Base-by-base conservation (phyloP, 2,888 invertebrate species). In the Argynnis bischoffii region DNA sequence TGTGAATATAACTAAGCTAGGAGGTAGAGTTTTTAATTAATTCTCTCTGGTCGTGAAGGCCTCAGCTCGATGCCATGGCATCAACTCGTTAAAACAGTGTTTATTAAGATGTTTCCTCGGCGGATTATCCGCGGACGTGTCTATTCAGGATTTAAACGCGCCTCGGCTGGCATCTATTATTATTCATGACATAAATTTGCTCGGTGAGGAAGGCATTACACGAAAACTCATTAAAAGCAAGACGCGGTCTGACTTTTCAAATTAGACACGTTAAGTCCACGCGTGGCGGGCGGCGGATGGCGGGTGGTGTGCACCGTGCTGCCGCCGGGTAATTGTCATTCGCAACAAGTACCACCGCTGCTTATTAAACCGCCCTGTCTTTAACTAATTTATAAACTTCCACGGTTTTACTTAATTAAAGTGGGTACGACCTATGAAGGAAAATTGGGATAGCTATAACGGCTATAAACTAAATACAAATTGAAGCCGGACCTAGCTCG, bases 171-270 rank as follows among this genome's bases (percentile, higher is more conserved):
- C 87, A 77, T 84, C 85, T 88, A 87, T 90, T 90, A 90, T 90
- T 90, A 90, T 92, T 91, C 91, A 92, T 90, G 90, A 89, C 90
- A 89, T 89, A 90, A 91, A 92, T 91, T 90, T 89, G 86, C 86
- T 84, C 82, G 77, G 85, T 86, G 84, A 85, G 86, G 88, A 86
- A 88, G 87, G 89, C 86, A 89, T 90, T 91, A 90, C 88, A 86
- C 86, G 90, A 89, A 91, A 92, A 92, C 91, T 92, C 91, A 92
- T 92, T 92, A 92, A 91, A 91, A 90, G 86, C 77, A 83, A 86
- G 88, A 90, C 90, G 90, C 89, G 89, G 84, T 80, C 86, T 87
- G 91, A 90, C 89, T 92, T 90, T 90, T 89, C 90, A 91, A 91
- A 91, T 87, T 88, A 89, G 90, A 91, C 88, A 85, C 90, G 90